Evolutionary conservation across 2,113 vertebrate genomes (phyloP).

Genomic region (Tautogolabrus adspersus): DNA sequence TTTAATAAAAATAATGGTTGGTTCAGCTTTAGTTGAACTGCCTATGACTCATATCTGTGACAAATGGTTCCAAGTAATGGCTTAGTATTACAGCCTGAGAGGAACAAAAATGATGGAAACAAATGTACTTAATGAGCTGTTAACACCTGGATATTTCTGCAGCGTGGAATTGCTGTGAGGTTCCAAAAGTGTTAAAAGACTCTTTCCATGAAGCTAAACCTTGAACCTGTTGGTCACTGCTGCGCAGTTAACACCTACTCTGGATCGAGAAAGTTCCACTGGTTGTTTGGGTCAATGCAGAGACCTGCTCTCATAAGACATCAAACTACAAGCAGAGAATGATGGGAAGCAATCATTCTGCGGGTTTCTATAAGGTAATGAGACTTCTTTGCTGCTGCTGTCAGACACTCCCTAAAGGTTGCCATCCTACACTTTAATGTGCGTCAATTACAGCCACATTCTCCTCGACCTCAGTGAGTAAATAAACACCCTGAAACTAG

Average conservation of each 20-base stretch:
- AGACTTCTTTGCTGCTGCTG: not conserved
- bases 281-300: not conserved
- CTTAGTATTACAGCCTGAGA: not conserved
- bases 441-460: slow-evolving; percentile 73
- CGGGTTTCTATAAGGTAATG: slow-evolving; percentile 9
- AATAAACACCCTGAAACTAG: slow-evolving; percentile 78
- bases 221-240: not conserved
- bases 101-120: not conserved
- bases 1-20: not conserved
- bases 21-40: not conserved
- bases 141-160: not conserved
- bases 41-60: not conserved
- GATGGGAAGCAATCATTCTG: slow-evolving; percentile 3
- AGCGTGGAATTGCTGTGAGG: not conserved
- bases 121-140: slow-evolving; percentile 21
- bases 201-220: slow-evolving; percentile 3
- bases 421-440: slow-evolving; percentile 64
- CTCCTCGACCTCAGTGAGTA: slow-evolving; percentile 72
- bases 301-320: slow-evolving; percentile 2
- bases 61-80: not conserved
- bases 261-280: slow-evolving; percentile 5
- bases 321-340: not conserved
- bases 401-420: slow-evolving; percentile 41
- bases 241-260: slow-evolving; percentile 8
- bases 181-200: slow-evolving; percentile 7